Conservation (phyloP, 2,113 vertebrate genomes). For the Galeopterus variegatus region DNA sequence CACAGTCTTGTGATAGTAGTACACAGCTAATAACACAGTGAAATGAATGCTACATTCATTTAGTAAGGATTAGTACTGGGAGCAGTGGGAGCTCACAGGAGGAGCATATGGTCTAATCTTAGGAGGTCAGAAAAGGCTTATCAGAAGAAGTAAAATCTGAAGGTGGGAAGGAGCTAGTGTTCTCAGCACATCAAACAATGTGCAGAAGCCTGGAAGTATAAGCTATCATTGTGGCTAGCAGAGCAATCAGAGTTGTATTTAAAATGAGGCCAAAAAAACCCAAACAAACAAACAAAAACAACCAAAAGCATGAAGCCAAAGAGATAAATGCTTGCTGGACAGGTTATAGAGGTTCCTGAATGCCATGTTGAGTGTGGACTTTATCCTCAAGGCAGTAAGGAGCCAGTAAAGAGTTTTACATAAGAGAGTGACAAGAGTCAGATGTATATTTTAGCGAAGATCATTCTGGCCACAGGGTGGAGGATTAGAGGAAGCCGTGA, state of each 20-base stretch:
- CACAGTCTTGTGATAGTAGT: not conserved
- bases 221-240: not conserved
- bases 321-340: not conserved
- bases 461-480: not conserved
- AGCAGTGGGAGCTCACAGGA: not conserved
- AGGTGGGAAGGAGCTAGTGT: not conserved
- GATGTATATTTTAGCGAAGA: not conserved
- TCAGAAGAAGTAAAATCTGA: constrained; percentile 6
- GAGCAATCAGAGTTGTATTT: not conserved
- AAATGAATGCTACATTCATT: not conserved
- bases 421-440: not conserved
- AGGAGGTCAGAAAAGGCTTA: constrained; percentile 24
- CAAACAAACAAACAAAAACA: not conserved
- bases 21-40: not conserved
- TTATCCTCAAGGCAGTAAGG: not conserved
- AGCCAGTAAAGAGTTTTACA: constrained; percentile 8
- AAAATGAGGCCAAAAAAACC: not conserved
- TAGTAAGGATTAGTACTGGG: not conserved
- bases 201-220: constrained; percentile 11
- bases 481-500: not conserved
- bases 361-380: not conserved
- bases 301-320: not conserved
- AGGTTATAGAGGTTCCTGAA: not conserved
- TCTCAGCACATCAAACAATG: not conserved
- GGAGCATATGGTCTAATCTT: not conserved